Percentiles rank a stretch among this genome's conserved stretches.
These are phyloP conservation scores for Whitmania pigra DNA, from an alignment of 1,140 invertebrate genomes.

Conservation along the genomic window DNA sequence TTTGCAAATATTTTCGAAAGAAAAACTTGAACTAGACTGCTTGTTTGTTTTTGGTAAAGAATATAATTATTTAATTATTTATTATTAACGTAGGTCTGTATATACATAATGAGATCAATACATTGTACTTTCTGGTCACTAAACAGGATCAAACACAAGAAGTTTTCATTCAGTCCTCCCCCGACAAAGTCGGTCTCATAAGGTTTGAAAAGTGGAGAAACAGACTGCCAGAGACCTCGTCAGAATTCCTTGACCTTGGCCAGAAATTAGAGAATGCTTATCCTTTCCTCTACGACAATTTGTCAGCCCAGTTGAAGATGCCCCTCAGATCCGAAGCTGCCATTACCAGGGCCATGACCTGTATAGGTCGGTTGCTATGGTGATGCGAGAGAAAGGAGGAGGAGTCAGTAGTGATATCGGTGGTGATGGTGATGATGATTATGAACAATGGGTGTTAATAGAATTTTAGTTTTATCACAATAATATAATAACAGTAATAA, in stretches of 20 bases:
- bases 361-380: conserved; percentile 2
- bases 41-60: too few relatives aligned
- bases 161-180: background rate
- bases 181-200: background rate
- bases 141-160: too few relatives aligned
- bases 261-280: conserved; percentile 3
- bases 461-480: too few relatives aligned
- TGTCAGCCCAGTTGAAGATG: conserved; percentile 11
- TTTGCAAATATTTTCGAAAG: too few relatives aligned
- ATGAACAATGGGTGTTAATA: background rate
- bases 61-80: too few relatives aligned
- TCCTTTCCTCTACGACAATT: conserved; percentile 15
- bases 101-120: too few relatives aligned
- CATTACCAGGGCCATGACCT: conserved; percentile 11
- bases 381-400: too few relatives aligned
- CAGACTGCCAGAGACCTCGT: background rate
- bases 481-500: background rate
- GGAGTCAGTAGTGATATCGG: too few relatives aligned
- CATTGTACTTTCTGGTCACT: too few relatives aligned
- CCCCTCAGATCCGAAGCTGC: conserved; percentile 6
- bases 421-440: too few relatives aligned
- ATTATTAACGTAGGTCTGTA: too few relatives aligned
- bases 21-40: too few relatives aligned
- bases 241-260: conserved; percentile 7
- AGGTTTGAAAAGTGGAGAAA: conserved; percentile 3